Conservation (phyloP, 2,797 vertebrate genomes). For the Onychomys torridus region DNA sequence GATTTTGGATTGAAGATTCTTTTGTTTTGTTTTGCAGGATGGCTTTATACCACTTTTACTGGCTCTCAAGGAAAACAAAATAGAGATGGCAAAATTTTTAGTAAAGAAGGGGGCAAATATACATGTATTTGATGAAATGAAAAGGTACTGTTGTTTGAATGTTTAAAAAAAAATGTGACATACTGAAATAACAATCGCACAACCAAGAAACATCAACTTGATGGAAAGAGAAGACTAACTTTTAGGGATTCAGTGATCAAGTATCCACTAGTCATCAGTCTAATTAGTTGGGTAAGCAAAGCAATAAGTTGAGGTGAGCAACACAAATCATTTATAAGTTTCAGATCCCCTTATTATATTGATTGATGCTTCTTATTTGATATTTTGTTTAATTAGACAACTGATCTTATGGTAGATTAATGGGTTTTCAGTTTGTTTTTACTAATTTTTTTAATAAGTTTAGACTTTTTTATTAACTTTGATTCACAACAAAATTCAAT, state of each 20-base stretch:
- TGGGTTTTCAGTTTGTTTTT: background rate
- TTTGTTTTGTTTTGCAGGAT: background rate
- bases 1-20: background rate
- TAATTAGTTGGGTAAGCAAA: background rate
- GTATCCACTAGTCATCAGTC: too few relatives aligned
- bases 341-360: background rate
- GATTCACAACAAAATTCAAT: background rate
- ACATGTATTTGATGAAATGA: background rate
- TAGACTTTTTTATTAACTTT: background rate
- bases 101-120: conserved; percentile 3
- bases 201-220: background rate
- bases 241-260: too few relatives aligned
- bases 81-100: conserved; percentile 15
- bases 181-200: background rate
- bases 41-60: conserved; percentile 37
- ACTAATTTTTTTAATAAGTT: background rate
- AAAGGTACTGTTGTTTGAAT: background rate
- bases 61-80: conserved; percentile 21
- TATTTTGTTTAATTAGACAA: background rate
- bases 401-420: too few relatives aligned
- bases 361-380: background rate
- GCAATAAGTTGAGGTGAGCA: background rate
- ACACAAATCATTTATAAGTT: too few relatives aligned
- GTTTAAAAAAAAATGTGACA: background rate
- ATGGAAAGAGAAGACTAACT: conserved; percentile 71